Percentiles rank a stretch among this genome's conserved stretches.
Evolutionary conservation across 2,888 invertebrate genomes (phyloP).

Genomic region (Elmis aenea): DNA sequence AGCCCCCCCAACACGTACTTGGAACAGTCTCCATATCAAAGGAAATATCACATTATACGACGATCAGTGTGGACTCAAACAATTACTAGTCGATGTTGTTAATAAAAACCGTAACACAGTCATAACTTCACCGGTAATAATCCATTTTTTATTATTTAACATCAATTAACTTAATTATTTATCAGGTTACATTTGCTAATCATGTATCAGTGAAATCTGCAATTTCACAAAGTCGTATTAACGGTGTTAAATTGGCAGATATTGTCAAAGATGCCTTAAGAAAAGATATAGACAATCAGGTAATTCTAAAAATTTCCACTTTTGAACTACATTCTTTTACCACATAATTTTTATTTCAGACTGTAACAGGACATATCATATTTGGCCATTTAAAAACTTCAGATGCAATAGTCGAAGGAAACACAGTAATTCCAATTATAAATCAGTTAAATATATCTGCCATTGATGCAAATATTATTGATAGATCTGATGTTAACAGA

Average conservation of each 20-base stretch:
- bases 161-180: too few relatives aligned
- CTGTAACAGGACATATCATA: slow-evolving; percentile 33
- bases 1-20: slow-evolving; percentile 12
- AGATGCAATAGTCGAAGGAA: slow-evolving; percentile 17
- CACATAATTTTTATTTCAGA: slow-evolving; percentile 22
- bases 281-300: slow-evolving; percentile 32
- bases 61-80: slow-evolving; percentile 22
- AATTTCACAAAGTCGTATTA: too few relatives aligned
- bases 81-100: slow-evolving; percentile 33
- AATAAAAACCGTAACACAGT: slow-evolving; percentile 25
- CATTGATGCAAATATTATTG: slow-evolving; percentile 30
- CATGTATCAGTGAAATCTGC: too few relatives aligned
- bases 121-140: slow-evolving; percentile 30
- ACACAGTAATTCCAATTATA: slow-evolving; percentile 24
- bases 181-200: too few relatives aligned
- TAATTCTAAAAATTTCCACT: slow-evolving; percentile 13
- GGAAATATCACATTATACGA: slow-evolving; percentile 23
- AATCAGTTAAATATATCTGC: slow-evolving; percentile 30
- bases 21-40: slow-evolving; percentile 14
- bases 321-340: not conserved
- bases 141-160: too few relatives aligned
- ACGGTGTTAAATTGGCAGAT: too few relatives aligned
- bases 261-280: slow-evolving; percentile 38
- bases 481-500: slow-evolving; percentile 24
- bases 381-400: slow-evolving; percentile 26